Evolutionary conservation across 2,113 vertebrate genomes (phyloP), one percentile per base, ranked within the genome.

Genomic region (Diglossa brunneiventris): DNA sequence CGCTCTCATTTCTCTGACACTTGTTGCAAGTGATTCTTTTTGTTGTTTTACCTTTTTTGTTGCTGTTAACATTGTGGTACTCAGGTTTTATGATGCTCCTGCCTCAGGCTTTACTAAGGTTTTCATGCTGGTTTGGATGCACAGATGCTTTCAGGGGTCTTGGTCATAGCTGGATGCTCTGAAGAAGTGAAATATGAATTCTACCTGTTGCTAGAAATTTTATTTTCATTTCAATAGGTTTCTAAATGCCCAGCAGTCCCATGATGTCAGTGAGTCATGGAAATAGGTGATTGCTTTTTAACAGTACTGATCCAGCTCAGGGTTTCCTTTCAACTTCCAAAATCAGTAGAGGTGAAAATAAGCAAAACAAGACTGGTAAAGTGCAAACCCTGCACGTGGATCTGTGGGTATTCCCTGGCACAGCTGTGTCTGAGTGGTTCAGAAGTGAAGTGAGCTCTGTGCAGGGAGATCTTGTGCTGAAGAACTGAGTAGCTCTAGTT

Each of bases 401-500:
- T 31, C 47, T 14, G 1, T 58, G 53, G 47, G 16, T 7, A 1
- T 30, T 33, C 35, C 24, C 50, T 83, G 63, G 24, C 37, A 30
- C 15, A 30, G 44, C 76, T 87, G 11, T 24, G 2, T 31, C 19
- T 42, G 35, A 27, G 1, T 55, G 63, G 39, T 14, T 79, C 53
- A 35, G 78, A 11, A 50, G 31, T 85, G 77, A 11, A 30, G 27
- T 10, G 61, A 31, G 14, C 42, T 50, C 42, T 80, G 42, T 21
- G 28, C n/a, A 0, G 5, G 6, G 42, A 39, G n/a, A 23, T 47
- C 14, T 82, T 9, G 1, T 1, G 16, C 31, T 61, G 2, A 50
- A 31, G 17, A 58, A 9, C 22, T 44, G 44, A 28, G 44, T 8
- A 9, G 52, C 37, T 53, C 22, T 9, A 19, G 27, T 41, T 30